Percentiles rank a stretch among this genome's conserved stretches.
phyloP scores from a whole-genome alignment of 2,113 vertebrate genomes.

The Plotosus lineatus region DNA sequence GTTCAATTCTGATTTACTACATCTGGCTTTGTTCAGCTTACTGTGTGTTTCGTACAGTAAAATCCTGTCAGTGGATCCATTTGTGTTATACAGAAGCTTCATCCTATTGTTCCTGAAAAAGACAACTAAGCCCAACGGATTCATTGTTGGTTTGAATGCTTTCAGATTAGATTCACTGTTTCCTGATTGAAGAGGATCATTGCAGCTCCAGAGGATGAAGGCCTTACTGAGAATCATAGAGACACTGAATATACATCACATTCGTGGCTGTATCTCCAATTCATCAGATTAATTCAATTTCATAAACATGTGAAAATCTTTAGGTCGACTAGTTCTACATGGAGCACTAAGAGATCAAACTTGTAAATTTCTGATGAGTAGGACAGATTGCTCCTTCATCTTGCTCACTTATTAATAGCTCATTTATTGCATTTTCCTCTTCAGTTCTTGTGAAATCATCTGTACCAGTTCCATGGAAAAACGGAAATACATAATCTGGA shows the following conservation, averaged over 20 bases:
- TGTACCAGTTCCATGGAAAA: slow-evolving; percentile 10
- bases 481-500: neutral
- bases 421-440: neutral
- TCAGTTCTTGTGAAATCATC: neutral
- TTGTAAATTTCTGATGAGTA: neutral
- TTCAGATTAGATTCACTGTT: neutral
- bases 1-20: neutral
- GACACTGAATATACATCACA: neutral
- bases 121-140: neutral
- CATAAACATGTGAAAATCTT: neutral
- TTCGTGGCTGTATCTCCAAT: neutral
- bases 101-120: neutral
- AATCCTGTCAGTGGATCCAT: neutral
- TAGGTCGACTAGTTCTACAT: neutral
- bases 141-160: neutral
- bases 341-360: neutral
- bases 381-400: neutral
- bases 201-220: neutral
- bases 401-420: neutral
- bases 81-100: neutral
- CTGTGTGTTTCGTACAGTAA: neutral
- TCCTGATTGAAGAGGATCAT: neutral
- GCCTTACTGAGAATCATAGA: neutral
- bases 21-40: neutral
- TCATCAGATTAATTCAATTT: neutral